These are phyloP conservation scores for Triops cancriformis DNA, from an alignment of 1,140 invertebrate genomes.

Conservation along the genomic window DNA sequence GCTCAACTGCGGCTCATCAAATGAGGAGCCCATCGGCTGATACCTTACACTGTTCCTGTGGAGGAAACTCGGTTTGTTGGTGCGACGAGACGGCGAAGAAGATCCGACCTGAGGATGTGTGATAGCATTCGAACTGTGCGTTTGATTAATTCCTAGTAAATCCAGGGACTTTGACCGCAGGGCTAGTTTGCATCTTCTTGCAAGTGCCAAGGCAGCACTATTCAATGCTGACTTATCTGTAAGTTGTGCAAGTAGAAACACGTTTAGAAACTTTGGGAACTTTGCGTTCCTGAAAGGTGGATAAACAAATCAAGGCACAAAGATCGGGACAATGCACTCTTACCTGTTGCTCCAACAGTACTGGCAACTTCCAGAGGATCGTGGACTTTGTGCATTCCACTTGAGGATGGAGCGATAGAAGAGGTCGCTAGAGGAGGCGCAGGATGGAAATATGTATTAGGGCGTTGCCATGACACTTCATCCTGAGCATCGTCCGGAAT, in stretches of 20 bases:
- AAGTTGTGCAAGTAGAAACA: not conserved
- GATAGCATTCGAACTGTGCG: not conserved
- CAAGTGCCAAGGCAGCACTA: not conserved
- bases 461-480: not conserved
- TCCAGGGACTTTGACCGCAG: constrained; percentile 26
- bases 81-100: not conserved
- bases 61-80: not conserved
- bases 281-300: too few relatives aligned
- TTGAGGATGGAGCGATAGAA: not conserved
- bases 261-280: too few relatives aligned
- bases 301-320: not conserved
- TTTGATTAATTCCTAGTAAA: constrained; percentile 17
- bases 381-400: not conserved
- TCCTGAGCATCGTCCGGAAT: not conserved
- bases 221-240: not conserved
- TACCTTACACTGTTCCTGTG: not conserved
- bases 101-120: not conserved
- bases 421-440: not conserved
- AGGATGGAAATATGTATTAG: not conserved
- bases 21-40: not conserved
- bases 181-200: not conserved
- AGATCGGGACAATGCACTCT: not conserved
- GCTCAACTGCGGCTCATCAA: not conserved
- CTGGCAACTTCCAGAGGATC: not conserved
- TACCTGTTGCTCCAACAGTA: not conserved